Base-by-base conservation (phyloP, 2,113 vertebrate genomes). In the Cairina moschata region DNA sequence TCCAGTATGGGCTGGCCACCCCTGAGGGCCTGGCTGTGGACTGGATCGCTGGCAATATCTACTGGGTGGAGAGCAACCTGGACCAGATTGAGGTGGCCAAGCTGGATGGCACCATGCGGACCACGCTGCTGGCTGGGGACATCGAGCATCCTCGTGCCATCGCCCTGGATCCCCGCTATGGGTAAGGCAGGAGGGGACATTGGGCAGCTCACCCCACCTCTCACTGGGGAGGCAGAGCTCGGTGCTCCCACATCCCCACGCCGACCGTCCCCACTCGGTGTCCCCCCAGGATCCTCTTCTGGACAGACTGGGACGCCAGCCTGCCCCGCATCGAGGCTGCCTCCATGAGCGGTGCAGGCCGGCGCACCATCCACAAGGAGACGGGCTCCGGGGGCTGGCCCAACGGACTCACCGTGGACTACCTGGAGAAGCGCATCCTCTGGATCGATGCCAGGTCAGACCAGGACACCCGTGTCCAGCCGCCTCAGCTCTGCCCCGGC, bases 11-110 rank as follows among this genome's bases (percentile, higher is more conserved):
- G 17, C 93, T 99, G 95, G 99, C 99, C 56, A 99, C 99, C 2
- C 99, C 99, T 0, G 99, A 99, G 96, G 99, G 99, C 6, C 97
- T 99, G 91, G 99, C 99, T 0, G 99, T 99, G 56, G 99, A 99
- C 98, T 99, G 99, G 99, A 99, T 99, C 3, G 99, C 99, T 4
- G 99, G 99, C 86, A 99, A 99, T 96, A 99, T 99, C 97, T 99
- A 99, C 98, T 99, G 99, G 99, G 99, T 99, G 73, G 99, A 99
- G 97, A 99, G 99, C 95, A 99, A 99, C 97, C 97, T 99, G 97
- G 99, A 99, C 97, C 99, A 99, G 98, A 99, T 99, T 3, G 99
- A 99, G 91, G 99, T 99, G 97, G 99, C 99, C 96, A 99, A 98
- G 94, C 98, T 99, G 93, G 99, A 99, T 0, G 99, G 99, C 58